phyloP scores from a whole-genome alignment of 2,888 invertebrate genomes.

The Aromia moschata region DNA sequence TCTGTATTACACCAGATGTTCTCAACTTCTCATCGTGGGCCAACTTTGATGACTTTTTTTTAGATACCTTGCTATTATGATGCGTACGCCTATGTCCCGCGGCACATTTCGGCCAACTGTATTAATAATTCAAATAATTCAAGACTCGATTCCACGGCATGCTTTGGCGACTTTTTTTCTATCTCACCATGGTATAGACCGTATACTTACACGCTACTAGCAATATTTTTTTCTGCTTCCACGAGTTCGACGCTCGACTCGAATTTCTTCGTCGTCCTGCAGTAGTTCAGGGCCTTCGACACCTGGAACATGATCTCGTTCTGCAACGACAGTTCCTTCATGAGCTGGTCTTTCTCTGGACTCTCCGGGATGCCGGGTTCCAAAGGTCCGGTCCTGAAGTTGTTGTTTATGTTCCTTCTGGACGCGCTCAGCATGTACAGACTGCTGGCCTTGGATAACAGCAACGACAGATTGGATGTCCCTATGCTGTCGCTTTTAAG shows the following conservation, averaged over 20 bases:
- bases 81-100: too few species aligned
- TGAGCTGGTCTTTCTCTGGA: slow-evolving; percentile 31
- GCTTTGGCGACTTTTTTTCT: too few species aligned
- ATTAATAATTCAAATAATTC: too few species aligned
- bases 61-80: too few species aligned
- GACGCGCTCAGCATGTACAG: slow-evolving; percentile 29
- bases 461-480: slow-evolving; percentile 29
- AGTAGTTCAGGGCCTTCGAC: slow-evolving; percentile 45
- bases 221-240: slow-evolving; percentile 47
- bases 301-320: slow-evolving; percentile 45
- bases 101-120: too few species aligned
- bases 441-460: slow-evolving; percentile 38
- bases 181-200: too few species aligned
- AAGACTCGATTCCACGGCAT: too few species aligned
- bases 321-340: slow-evolving; percentile 41
- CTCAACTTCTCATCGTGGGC: too few species aligned
- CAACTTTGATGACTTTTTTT: too few species aligned
- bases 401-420: slow-evolving; percentile 33
- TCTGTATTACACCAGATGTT: too few species aligned
- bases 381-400: neutral
- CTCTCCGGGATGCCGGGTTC: neutral
- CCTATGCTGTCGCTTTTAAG: slow-evolving; percentile 28
- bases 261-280: slow-evolving; percentile 39
- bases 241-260: slow-evolving; percentile 38
- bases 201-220: slow-evolving; percentile 44